These are phyloP conservation scores for Serrognathus titanus DNA, from an alignment of 2,888 invertebrate species.

Conservation along the genomic window DNA sequence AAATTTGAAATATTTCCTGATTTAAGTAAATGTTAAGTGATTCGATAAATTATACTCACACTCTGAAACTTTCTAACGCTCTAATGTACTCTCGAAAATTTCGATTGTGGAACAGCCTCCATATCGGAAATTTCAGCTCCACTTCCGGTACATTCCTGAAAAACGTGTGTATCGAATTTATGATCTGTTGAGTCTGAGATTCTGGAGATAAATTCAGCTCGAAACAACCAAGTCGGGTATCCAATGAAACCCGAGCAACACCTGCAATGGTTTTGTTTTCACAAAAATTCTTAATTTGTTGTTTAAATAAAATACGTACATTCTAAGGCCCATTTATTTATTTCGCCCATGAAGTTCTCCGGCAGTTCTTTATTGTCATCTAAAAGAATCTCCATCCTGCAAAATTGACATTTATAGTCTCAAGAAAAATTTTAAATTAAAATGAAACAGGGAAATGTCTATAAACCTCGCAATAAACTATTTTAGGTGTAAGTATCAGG, in stretches of 20 bases:
- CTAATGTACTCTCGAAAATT: constrained; percentile 68
- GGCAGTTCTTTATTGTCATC: constrained; percentile 62
- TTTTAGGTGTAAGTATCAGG: no score
- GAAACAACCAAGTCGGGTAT: constrained; percentile 74
- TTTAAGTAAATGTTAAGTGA: no score
- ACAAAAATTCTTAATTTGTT: constrained; percentile 4
- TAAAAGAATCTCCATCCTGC: constrained; percentile 61
- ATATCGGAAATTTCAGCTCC: constrained; percentile 70
- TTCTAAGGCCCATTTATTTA: constrained; percentile 79
- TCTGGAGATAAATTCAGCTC: constrained; percentile 48
- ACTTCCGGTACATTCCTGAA: constrained; percentile 74
- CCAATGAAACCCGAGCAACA: constrained; percentile 77
- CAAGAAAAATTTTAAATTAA: no score
- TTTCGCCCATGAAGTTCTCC: constrained; percentile 65
- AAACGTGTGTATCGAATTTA: constrained; percentile 72
- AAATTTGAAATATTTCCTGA: no score
- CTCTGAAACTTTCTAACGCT: constrained; percentile 69
- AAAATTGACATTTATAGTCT: constrained; percentile 32
- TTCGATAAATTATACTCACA: constrained; percentile 49
- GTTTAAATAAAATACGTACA: constrained; percentile 56
- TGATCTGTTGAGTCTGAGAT: constrained; percentile 72
- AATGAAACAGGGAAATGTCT: no score
- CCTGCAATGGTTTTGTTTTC: constrained; percentile 52
- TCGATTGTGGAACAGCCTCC: constrained; percentile 69
- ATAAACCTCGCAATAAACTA: no score